Evolutionary conservation across 2,888 invertebrate genomes (phyloP), one percentile per base, ranked within the genome.

Genomic region (Coremacera marginata): DNA sequence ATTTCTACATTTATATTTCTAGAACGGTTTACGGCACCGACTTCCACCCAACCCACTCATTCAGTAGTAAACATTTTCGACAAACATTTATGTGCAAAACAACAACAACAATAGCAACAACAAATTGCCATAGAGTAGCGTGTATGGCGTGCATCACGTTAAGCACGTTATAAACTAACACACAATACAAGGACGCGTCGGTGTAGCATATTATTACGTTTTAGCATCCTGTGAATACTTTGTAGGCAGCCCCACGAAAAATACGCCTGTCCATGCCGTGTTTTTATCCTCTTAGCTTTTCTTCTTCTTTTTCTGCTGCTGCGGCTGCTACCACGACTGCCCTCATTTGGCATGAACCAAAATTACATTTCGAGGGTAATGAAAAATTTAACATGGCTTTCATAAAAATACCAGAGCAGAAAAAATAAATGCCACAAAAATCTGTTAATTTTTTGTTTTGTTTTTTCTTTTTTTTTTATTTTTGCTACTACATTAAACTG

Each of bases 331-430:
- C 19, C 19, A 11, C n/a, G 25, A 8, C 34, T 44, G 22, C 5
- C 34, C 37, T 67, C 19, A 37, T 37, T 67, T 37, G 37, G 25
- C 27, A 27, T 68, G 51, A 49, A 68, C 68, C 51, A 25, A 68
- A 68, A 68, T 68, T 68, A 68, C 68, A 68, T 68, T 68, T 51
- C 68, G 49, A 68, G 68, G 68, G 68, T 68, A 68, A 68, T 68
- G 68, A 68, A 68, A 68, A 68, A 68, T 68, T 68, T 51, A 68
- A 51, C 68, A 51, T 49, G 68, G 49, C 51, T 51, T 51, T 68
- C 51, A 68, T 16, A 51, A 49, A 49, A 22, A 37, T 34, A 44
- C 19, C 55, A n/a, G 22, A 22, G 19, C 4, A 63, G 5, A 63
- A 63, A 7, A 31, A 63, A 63, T 57, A 63, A 63, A 63, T 63